phyloP scores from a whole-genome alignment of 2,113 vertebrate species.

The Pogonocichla stellata region DNA sequence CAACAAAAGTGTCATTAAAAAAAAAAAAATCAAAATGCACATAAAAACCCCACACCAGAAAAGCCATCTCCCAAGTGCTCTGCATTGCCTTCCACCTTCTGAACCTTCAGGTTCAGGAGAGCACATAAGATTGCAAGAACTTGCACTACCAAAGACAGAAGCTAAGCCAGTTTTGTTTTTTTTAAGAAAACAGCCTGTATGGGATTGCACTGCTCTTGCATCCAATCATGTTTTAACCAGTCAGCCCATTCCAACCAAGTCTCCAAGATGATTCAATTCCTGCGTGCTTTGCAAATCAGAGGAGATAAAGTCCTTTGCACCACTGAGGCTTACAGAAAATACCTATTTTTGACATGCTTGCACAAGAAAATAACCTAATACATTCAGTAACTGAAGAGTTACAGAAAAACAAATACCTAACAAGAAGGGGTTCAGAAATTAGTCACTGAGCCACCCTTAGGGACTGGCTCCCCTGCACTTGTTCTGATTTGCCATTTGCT shows the following conservation, averaged over 20 bases:
- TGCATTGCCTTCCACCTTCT: background rate
- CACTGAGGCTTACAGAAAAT: background rate
- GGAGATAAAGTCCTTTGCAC: background rate
- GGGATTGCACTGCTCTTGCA: background rate
- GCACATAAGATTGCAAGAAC: background rate
- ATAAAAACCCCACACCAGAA: background rate
- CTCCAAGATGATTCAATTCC: background rate
- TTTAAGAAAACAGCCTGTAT: background rate
- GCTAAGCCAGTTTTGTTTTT: background rate
- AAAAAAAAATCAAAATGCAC: background rate
- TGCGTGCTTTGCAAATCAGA: background rate
- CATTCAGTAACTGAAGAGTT: background rate
- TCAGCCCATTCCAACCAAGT: background rate
- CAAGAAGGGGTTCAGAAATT: background rate
- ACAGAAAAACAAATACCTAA: background rate
- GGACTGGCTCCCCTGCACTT: background rate
- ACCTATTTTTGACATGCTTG: background rate
- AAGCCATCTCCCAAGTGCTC: background rate
- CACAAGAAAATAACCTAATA: background rate
- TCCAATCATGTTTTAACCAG: background rate
- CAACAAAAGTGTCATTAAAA: background rate
- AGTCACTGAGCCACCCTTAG: background rate
- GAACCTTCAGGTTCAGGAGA: background rate
- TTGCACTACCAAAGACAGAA: background rate
- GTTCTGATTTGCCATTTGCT: background rate